These are phyloP conservation scores for Heliconius sara DNA, from an alignment of 2,888 invertebrate species.

Conservation along the genomic window DNA sequence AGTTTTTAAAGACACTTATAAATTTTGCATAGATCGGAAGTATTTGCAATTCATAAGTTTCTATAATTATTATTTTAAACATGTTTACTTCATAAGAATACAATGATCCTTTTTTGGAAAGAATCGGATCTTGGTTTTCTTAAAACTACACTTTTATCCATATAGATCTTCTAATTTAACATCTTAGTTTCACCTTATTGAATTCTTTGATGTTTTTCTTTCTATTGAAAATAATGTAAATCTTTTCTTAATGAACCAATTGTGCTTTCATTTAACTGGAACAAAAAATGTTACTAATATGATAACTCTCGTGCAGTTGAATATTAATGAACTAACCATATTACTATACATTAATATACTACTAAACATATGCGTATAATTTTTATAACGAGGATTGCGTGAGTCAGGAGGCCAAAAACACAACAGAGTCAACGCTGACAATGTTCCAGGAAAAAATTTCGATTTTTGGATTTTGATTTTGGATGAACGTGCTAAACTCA, in stretches of 20 bases:
- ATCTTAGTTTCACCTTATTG: not conserved
- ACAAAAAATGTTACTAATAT: not conserved
- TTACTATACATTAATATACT: not conserved
- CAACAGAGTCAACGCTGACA: not conserved
- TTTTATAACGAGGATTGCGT: slow-evolving; percentile 3
- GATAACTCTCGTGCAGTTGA: not conserved
- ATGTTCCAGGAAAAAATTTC: not conserved
- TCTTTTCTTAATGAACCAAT: not conserved
- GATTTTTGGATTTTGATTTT: not conserved
- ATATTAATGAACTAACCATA: not conserved
- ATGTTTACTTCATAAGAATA: no score
- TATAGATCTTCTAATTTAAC: not conserved
- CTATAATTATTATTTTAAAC: no score
- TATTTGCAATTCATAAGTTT: no score
- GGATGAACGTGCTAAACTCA: no score
- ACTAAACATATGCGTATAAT: not conserved
- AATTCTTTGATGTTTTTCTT: no score
- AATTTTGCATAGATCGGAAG: no score
- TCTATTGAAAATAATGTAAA: no score
- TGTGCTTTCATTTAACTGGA: not conserved
- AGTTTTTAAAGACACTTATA: no score
- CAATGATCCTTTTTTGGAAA: no score
- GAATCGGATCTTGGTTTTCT: no score
- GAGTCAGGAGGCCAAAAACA: slow-evolving; percentile 8
- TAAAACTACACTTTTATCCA: no score